Percentiles rank a stretch among this genome's conserved stretches.
Conservation (phyloP, 2,888 invertebrate species). For the Melieria picta region DNA sequence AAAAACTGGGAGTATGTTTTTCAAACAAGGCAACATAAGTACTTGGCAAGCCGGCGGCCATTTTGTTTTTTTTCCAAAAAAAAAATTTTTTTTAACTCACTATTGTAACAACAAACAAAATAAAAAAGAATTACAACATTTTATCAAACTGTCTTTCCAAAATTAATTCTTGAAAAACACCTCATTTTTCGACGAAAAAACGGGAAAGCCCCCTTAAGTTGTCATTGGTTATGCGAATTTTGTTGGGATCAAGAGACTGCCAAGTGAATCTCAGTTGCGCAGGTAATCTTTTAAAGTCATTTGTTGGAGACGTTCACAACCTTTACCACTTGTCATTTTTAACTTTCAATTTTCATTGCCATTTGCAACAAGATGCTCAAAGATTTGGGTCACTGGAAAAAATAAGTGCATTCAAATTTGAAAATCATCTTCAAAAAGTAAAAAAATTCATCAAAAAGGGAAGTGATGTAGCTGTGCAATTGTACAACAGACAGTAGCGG, state of each 20-base stretch:
- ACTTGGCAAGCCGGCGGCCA: no score
- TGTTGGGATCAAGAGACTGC: constrained; percentile 33
- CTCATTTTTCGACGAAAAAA: no score
- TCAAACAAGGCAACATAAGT: no score
- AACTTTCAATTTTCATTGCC: constrained; percentile 36
- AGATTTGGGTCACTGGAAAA: constrained; percentile 35
- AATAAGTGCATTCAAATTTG: constrained; percentile 39
- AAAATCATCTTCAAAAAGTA: constrained; percentile 38
- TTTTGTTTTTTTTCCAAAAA: no score
- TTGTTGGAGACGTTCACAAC: constrained; percentile 25
- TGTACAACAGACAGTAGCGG: constrained; percentile 33
- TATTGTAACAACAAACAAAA: no score
- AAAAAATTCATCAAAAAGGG: constrained; percentile 35
- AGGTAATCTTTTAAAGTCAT: constrained; percentile 33
- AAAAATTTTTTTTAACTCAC: no score
- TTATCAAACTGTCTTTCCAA: no score
- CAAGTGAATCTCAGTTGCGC: constrained; percentile 34
- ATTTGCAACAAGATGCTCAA: constrained; percentile 38
- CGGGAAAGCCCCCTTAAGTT: constrained; percentile 20
- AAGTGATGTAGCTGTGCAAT: constrained; percentile 31
- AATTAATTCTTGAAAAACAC: no score
- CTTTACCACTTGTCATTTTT: constrained; percentile 19
- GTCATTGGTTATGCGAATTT: constrained; percentile 39
- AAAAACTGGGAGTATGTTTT: no score
- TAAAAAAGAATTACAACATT: no score